Evolutionary conservation across 2,888 invertebrate species (phyloP), one percentile per base, ranked within the genome.

Genomic region (Stramonita haemastoma): DNA sequence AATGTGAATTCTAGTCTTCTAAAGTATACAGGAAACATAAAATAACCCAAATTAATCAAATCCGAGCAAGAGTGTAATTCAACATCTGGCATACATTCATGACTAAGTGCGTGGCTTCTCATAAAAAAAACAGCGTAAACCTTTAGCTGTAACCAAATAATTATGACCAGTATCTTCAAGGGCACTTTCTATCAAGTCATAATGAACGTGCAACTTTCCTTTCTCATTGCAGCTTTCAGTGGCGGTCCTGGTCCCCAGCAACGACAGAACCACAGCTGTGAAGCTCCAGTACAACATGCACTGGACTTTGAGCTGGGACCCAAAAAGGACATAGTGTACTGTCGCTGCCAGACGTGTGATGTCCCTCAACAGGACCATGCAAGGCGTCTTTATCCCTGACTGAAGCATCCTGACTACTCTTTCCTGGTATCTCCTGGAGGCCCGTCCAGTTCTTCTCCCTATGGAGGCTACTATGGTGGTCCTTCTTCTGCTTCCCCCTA

Each of bases 331-430:
- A 57, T 19, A 17, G 84, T 84, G 84, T 84, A 84, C 84, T 84
- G 84, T 57, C n/a, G 84, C 84, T 57, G 84, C 84, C 57, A 84
- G 84, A 84, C 84, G 56, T 13, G 57, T 84, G 15, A n/a, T 15
- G 26, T 84, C 84, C 29, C 84, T 84, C 84, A 84, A 84, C 84
- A 57, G 6, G 29, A 84, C 84, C 84, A n/a, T 84, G 84, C 57
- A 57, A 15, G 56, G 57, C 29, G 57, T 57, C 29, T 57, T 29
- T 5, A 84, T 84, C 84, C 81, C 81, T 81, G 81, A 81, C 46
- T 81, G 19, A 17, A 36, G 1, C 81, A 81, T 26, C 81, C 81
- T 46, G 81, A 81, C 81, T 81, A 36, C 46, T 46, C 36, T 81
- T 46, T 46, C 81, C 46, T 81, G 22, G 81, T 81, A 26, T 81